Conservation (phyloP, 2,113 vertebrate species). For the Malurus elegans region DNA sequence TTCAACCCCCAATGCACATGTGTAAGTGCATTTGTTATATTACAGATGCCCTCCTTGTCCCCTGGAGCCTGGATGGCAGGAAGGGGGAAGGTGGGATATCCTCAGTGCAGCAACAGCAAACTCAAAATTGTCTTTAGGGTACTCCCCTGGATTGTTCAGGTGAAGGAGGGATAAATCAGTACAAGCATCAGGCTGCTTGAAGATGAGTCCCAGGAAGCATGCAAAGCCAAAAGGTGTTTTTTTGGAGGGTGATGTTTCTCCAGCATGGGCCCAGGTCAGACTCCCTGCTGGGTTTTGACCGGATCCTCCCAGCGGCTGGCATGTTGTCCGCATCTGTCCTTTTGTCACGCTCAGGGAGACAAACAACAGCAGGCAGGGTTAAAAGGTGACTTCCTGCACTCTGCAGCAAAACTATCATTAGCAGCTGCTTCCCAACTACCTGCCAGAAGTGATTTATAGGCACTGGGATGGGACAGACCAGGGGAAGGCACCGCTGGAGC, state of each 20-base stretch:
- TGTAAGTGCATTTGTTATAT: rapidly evolving
- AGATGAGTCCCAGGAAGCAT: neutral
- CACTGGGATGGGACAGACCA: neutral
- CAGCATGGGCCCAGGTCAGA: neutral
- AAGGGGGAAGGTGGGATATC: neutral
- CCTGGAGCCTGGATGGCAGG: rapidly evolving
- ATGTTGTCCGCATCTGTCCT: slow-evolving; percentile 73
- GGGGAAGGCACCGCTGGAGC: neutral
- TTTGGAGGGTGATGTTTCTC: neutral
- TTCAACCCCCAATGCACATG: rapidly evolving
- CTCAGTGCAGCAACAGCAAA: neutral
- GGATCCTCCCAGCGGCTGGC: slow-evolving; percentile 59
- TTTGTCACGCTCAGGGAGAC: slow-evolving; percentile 78
- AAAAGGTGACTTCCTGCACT: slow-evolving; percentile 94
- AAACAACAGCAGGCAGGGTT: slow-evolving; percentile 90
- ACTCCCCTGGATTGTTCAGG: neutral
- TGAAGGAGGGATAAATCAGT: neutral
- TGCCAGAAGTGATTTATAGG: slow-evolving; percentile 90
- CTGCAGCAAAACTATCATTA: slow-evolving; percentile 79
- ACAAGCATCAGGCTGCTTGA: neutral
- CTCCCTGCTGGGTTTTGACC: slow-evolving; percentile 65
- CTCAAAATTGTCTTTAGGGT: neutral
- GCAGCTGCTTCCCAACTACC: slow-evolving; percentile 96
- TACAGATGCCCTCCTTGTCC: neutral
- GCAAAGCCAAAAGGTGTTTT: neutral